These are phyloP conservation scores for Hippocampus barbouri DNA, from an alignment of 2,113 vertebrate species.

Conservation along the genomic window DNA sequence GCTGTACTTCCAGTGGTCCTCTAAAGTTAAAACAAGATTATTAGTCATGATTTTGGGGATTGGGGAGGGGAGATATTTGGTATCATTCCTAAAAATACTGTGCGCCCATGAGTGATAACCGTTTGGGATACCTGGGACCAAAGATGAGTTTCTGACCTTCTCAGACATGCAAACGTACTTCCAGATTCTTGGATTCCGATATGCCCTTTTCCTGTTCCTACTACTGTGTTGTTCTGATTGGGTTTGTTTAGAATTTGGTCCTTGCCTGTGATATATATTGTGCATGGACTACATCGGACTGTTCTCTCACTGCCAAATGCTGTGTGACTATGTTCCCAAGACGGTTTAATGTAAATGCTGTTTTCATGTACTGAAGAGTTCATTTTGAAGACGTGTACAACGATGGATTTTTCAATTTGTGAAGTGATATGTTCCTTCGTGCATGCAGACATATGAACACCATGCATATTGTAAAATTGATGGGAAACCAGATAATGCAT, in stretches of 20 bases:
- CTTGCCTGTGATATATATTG: constrained; percentile 69
- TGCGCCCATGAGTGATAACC: constrained; percentile 67
- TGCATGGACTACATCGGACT: constrained; percentile 72
- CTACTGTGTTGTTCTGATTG: constrained; percentile 66
- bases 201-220: constrained; percentile 62
- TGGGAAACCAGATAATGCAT: constrained; percentile 52
- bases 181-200: constrained; percentile 58
- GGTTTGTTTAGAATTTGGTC: constrained; percentile 66
- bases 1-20: constrained; percentile 36
- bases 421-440: constrained; percentile 36
- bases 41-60: constrained; percentile 53
- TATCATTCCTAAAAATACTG: constrained; percentile 63
- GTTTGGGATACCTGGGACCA: constrained; percentile 63
- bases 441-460: constrained; percentile 15
- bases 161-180: constrained; percentile 46
- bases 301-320: constrained; percentile 73
- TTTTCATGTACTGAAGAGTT: constrained; percentile 42
- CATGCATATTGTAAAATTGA: constrained; percentile 15
- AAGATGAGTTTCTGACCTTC: constrained; percentile 49
- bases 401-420: constrained; percentile 34
- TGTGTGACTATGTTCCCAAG: constrained; percentile 67
- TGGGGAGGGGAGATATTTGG: constrained; percentile 46
- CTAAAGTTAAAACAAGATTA: constrained; percentile 59
- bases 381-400: not conserved
- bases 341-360: constrained; percentile 61